Evolutionary conservation across 2,797 vertebrate species (phyloP).

Genomic region (Neoniphon sammara): DNA sequence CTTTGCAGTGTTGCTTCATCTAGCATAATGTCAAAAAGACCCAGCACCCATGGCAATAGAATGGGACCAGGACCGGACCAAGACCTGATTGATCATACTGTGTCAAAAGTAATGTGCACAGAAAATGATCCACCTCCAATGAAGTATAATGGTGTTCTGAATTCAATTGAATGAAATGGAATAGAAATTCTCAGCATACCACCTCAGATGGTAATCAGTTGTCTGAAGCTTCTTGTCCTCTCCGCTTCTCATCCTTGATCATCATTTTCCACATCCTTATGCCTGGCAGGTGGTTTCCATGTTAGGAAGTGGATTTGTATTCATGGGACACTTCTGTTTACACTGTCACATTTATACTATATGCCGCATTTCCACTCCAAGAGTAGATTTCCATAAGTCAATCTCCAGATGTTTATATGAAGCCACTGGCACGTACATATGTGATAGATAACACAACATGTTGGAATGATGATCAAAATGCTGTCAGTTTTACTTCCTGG

Average conservation of each 20-base stretch:
- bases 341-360: too few species aligned
- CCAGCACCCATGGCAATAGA: too few species aligned
- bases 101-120: too few species aligned
- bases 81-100: too few species aligned
- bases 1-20: too few species aligned
- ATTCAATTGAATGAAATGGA: too few species aligned
- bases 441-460: slow-evolving; percentile 21
- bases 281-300: slow-evolving; percentile 32
- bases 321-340: slow-evolving; percentile 22
- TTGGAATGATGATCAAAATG: slow-evolving; percentile 33
- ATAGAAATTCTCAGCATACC: not conserved
- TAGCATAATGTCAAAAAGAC: too few species aligned
- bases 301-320: not conserved
- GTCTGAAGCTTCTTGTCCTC: not conserved
- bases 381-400: slow-evolving; percentile 15
- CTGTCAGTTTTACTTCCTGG: slow-evolving; percentile 39
- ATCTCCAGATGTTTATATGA: slow-evolving; percentile 49
- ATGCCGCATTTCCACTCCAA: too few species aligned
- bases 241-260: not conserved
- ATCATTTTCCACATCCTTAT: not conserved
- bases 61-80: too few species aligned
- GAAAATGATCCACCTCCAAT: too few species aligned
- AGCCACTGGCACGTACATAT: slow-evolving; percentile 6
- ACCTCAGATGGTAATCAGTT: slow-evolving; percentile 15
- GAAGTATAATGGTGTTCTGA: too few species aligned